These are phyloP conservation scores for Aurelia sp. DNA, from an alignment of 30 jellyfish, hydroid and myxozoan species.

Conservation along the genomic window DNA sequence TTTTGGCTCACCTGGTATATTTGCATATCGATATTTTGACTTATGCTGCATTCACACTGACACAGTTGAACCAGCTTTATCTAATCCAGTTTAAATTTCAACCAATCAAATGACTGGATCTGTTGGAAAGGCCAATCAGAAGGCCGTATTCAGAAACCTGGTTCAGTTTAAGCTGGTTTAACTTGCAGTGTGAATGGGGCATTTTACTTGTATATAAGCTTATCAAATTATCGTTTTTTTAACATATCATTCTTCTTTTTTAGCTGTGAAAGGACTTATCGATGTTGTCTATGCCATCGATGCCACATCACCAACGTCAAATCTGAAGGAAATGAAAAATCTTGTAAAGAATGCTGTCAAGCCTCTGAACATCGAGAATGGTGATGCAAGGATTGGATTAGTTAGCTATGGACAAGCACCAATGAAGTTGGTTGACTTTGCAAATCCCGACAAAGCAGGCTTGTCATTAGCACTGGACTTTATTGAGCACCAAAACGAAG, in stretches of 20 bases:
- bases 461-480: slow-evolving; percentile 15
- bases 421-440: slow-evolving; percentile 2
- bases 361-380: slow-evolving; percentile 11
- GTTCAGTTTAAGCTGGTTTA: no score
- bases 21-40: no score
- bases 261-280: slow-evolving; percentile 15
- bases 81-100: no score
- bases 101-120: no score
- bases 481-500: slow-evolving; percentile 23
- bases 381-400: slow-evolving; percentile 37
- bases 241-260: not conserved
- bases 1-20: no score
- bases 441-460: slow-evolving; percentile 13
- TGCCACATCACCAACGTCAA: slow-evolving; percentile 19
- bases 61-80: no score
- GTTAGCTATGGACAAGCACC: slow-evolving; percentile 22
- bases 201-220: no score
- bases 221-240: no score
- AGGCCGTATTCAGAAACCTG: no score
- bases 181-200: no score
- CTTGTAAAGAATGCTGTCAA: slow-evolving; percentile 30
- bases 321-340: slow-evolving; percentile 17
- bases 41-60: no score
- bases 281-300: slow-evolving; percentile 68
- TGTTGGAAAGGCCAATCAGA: no score